Conservation (phyloP, 2,888 invertebrate genomes). For the Hypomecis punctinalis region DNA sequence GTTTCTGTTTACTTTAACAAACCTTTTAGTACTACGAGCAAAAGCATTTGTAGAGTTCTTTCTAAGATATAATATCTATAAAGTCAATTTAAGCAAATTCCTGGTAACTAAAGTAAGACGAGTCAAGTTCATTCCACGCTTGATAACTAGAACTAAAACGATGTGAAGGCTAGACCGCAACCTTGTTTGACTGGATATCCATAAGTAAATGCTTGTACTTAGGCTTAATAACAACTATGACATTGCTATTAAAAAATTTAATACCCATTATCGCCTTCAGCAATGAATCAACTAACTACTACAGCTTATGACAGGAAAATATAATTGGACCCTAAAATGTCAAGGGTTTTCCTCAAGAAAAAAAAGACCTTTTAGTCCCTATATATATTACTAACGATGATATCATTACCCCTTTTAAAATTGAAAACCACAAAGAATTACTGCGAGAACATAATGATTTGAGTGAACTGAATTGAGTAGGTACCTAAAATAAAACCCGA, state of each 20-base stretch:
- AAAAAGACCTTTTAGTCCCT: too few relatives aligned
- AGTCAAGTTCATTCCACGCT: neutral
- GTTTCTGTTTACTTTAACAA: constrained; percentile 16
- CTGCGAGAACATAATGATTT: too few relatives aligned
- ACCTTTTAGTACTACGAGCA: neutral
- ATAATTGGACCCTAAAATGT: neutral
- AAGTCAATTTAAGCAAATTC: too few relatives aligned
- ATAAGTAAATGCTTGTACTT: neutral
- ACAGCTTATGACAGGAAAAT: neutral
- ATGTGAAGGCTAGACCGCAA: constrained; percentile 23
- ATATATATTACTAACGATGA: too few relatives aligned
- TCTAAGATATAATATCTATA: too few relatives aligned
- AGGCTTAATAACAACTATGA: constrained; percentile 4
- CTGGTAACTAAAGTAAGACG: neutral
- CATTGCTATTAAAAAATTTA: neutral
- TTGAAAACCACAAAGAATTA: too few relatives aligned
- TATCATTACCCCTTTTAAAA: too few relatives aligned
- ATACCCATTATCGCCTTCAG: neutral
- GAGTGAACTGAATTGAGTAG: too few relatives aligned
- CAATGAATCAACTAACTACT: neutral
- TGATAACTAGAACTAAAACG: constrained; percentile 2
- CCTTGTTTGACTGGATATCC: constrained; percentile 22
- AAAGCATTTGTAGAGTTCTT: too few relatives aligned
- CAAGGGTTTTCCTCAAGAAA: too few relatives aligned
- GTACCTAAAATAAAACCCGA: too few relatives aligned